These are phyloP conservation scores for Clepsis dumicolana DNA, from an alignment of 2,888 invertebrate species.

Conservation along the genomic window DNA sequence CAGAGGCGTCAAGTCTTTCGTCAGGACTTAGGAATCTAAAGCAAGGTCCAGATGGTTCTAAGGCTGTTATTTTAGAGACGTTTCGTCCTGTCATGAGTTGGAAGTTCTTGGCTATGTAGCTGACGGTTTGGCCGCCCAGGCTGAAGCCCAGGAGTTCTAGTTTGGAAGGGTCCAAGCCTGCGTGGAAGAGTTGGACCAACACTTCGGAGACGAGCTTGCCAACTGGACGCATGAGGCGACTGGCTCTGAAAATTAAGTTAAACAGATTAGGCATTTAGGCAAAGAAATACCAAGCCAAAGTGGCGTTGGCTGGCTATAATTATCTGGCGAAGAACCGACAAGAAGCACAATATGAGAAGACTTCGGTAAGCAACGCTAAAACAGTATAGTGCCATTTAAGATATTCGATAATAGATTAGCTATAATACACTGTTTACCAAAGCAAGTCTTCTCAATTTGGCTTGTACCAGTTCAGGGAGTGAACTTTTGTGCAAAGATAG, in stretches of 20 bases:
- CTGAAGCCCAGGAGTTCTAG: constrained; percentile 78
- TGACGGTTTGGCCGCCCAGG: constrained; percentile 74
- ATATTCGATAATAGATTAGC: too few relatives aligned
- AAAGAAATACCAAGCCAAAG: too few relatives aligned
- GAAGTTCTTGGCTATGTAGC: constrained; percentile 74
- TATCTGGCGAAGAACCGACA: too few relatives aligned
- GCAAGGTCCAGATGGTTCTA: constrained; percentile 80
- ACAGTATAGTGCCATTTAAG: too few relatives aligned
- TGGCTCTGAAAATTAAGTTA: constrained; percentile 60
- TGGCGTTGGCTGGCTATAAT: too few relatives aligned
- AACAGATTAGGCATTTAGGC: background rate
- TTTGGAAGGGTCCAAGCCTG: constrained; percentile 68
- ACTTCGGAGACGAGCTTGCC: constrained; percentile 77
- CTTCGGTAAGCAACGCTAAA: too few relatives aligned
- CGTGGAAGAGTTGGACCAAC: constrained; percentile 62
- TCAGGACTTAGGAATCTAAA: constrained; percentile 64
- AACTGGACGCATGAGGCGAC: constrained; percentile 80
- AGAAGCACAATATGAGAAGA: too few relatives aligned
- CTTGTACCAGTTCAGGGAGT: too few relatives aligned
- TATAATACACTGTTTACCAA: too few relatives aligned
- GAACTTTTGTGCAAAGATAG: too few relatives aligned
- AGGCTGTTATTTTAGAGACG: constrained; percentile 71
- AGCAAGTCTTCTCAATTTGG: too few relatives aligned
- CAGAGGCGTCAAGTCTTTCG: constrained; percentile 66
- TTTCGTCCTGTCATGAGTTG: constrained; percentile 68